phyloP scores from a whole-genome alignment of 2,113 vertebrate genomes.

The Nothoprocta perdicaria region DNA sequence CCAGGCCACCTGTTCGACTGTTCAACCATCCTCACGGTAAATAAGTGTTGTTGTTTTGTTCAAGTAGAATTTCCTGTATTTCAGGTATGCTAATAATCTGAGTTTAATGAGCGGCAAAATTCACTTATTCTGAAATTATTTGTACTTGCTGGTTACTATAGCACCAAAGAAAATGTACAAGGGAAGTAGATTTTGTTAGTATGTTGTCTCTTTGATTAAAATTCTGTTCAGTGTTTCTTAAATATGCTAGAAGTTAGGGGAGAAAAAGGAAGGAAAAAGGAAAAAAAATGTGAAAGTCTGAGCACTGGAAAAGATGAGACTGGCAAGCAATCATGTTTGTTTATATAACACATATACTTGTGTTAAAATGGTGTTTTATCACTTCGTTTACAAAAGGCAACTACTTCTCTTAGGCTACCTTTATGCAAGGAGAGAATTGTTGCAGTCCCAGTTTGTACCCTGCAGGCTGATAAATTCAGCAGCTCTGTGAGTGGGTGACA shows the following conservation, averaged over 20 bases:
- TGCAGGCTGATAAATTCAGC: conserved; percentile 8
- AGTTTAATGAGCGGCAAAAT: not conserved
- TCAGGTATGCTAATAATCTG: not conserved
- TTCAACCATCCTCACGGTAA: not conserved
- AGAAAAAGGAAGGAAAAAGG: not conserved
- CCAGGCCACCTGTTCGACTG: not conserved
- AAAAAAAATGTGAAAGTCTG: not conserved
- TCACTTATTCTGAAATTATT: not conserved
- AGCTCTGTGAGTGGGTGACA: not conserved
- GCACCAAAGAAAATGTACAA: not conserved
- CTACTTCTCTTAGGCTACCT: not conserved
- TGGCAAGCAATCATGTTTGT: not conserved
- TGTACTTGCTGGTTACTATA: not conserved
- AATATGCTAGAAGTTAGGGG: not conserved
- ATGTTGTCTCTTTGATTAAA: not conserved
- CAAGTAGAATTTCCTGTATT: not conserved
- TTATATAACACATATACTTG: not conserved
- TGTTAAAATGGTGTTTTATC: not conserved
- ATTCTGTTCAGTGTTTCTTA: not conserved
- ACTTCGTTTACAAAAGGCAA: not conserved
- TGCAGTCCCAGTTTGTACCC: not conserved
- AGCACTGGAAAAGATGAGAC: not conserved
- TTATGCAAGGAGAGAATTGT: not conserved
- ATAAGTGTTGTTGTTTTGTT: not conserved
- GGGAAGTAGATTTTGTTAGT: not conserved